Base-by-base conservation (phyloP, 1,140 invertebrate species). In the Daktulosphaira vitifoliae region DNA sequence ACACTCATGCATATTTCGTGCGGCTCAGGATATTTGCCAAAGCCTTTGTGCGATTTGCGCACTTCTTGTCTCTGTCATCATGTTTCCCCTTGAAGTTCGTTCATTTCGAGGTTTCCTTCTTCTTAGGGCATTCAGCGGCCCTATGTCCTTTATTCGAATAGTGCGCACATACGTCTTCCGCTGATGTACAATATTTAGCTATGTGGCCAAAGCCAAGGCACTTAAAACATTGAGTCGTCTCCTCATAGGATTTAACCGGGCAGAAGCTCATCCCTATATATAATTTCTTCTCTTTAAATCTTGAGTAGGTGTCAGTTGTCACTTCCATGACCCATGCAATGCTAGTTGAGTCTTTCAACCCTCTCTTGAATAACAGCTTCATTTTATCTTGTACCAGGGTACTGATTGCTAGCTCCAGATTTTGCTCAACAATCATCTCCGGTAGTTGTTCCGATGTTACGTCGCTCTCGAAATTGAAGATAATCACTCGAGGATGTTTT, bases 161-260 rank as follows among this genome's bases (percentile, higher is more conserved):
- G 4, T 16, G n/a, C 5, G 11, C 39, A 15, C 39, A 44, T 7
- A 44, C 39, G 5, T 11, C 7, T 15, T 44, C 39, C 6, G 33
- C 33, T 44, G 11, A 11, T 9, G 11, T 16, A 13, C 44, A 50
- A 3, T 18, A 39, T 3, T 29, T 67, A 1, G 44, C 51, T 11
- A 53, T 20, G 38, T 69, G 68, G 0, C 67, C 67, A 37, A 44
- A 68, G 11, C 22, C 3, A 8, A 65, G 69, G 18, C 69, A 70
- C 29, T 68, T 67, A 26, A 23, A 67, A 38, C 69, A 69, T 26
- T 59, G 67, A 2, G 37, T 26, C 11, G 67, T 52, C 13, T 25
- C 46, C 1, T 51, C 22, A 33, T 53, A 52, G 16, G 20, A 3
- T 3, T 2, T 16, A 9, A 44, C 29, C 7, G 49, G 38, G 15